Evolutionary conservation across 2,797 vertebrate species (phyloP), one percentile per base, ranked within the genome.

Genomic region (Argyrosomus regius): DNA sequence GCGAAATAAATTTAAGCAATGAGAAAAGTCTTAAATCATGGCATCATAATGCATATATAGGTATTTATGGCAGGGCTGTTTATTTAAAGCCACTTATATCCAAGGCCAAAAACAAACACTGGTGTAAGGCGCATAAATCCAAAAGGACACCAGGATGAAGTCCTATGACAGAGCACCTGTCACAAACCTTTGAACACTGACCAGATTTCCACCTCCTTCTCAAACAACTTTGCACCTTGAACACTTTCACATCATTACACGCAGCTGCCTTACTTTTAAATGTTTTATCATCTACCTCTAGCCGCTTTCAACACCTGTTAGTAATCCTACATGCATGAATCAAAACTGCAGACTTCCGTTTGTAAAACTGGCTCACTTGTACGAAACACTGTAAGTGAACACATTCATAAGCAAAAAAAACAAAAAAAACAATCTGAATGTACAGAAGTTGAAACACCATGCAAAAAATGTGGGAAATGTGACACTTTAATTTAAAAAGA

Each of bases 401-500:
- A 63, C 58, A 48, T 71, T 71, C 54, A 45, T 59, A 59, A 64
- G n/a, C 26, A 70, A 73, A 82, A 46, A 14, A 43, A 35, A 35
- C 6, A 6, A 39, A 9, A 67, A 61, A 69, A 77, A 65, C 18
- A 60, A 63, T 59, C 49, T 22, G 50, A 54, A 31, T 10, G 26
- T 57, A 57, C 18, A 54, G 1, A n/a, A 49, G 35, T 49, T 17
- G 26, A 80, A 70, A 81, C 45, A 69, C 52, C 75, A 77, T 79
- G 26, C 67, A 72, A 67, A 49, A 39, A 39, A 35, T 35, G 31
- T 35, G 58, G 64, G 56, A 62, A 77, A 86, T 41, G 65, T 77
- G 65, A 69, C 71, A 75, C 59, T 56, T 66, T 48, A 67, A 76
- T 53, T 59, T 8, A 57, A 39, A 43, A 59, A 75, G 75, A 60